Percentiles rank a stretch among this genome's conserved stretches.
Evolutionary conservation across 2,888 invertebrate species (phyloP).

Genomic region (Ptilodon capucinus): DNA sequence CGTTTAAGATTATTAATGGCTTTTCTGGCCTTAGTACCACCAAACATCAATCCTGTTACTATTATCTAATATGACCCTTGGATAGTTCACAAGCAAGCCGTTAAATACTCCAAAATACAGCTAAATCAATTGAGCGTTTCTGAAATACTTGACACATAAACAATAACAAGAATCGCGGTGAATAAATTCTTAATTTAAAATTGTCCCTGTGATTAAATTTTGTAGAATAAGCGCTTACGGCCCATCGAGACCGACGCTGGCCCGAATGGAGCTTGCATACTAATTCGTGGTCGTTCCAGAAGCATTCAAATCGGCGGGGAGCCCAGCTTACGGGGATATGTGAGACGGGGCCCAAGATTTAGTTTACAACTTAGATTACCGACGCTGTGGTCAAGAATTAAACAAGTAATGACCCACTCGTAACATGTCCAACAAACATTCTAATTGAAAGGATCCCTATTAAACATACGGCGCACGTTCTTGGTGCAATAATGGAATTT

Average conservation of each 20-base stretch:
- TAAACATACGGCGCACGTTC: conserved; percentile 38
- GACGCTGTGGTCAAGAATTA: conserved; percentile 78
- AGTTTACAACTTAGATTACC: conserved; percentile 81
- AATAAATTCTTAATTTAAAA: conserved; percentile 8
- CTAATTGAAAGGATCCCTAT: conserved; percentile 59
- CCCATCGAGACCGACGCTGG: conserved; percentile 61
- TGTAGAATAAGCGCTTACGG: conserved; percentile 63
- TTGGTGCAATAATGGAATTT: conserved; percentile 20
- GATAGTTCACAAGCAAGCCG: too few species aligned
- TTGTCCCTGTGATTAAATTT: conserved; percentile 18
- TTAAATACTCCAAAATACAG: too few species aligned
- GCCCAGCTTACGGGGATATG: conserved; percentile 78
- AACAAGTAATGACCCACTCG: conserved; percentile 70
- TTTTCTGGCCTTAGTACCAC: too few species aligned
- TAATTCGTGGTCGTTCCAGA: conserved; percentile 75
- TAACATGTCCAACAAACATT: conserved; percentile 50
- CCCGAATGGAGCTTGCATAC: conserved; percentile 78
- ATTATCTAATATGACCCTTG: too few species aligned
- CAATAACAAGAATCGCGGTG: neutral
- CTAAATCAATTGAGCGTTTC: too few species aligned
- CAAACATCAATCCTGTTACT: too few species aligned
- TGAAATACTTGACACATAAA: too few species aligned
- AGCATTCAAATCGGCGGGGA: conserved; percentile 74
- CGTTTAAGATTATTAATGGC: too few species aligned
- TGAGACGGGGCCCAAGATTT: conserved; percentile 77